phyloP scores from a whole-genome alignment of 1,140 invertebrate genomes.

The Belonocnema kinseyi region DNA sequence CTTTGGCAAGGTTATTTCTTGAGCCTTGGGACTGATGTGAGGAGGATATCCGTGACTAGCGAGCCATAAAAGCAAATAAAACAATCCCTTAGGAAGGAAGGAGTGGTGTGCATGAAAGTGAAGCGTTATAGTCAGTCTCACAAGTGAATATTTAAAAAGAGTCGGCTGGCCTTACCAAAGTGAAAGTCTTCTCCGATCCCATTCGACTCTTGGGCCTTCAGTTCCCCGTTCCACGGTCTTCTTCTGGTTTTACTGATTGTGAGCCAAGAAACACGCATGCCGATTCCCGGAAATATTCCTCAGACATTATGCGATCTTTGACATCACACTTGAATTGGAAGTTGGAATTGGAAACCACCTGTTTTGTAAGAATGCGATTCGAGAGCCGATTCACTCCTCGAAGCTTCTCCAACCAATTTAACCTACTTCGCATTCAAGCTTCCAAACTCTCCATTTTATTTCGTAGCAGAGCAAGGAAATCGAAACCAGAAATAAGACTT shows the following conservation, averaged over 20 bases:
- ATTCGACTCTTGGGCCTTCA: neutral
- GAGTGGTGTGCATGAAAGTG: constrained; percentile 58
- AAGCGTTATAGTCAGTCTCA: constrained; percentile 51
- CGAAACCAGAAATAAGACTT: no score
- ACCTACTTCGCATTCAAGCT: no score
- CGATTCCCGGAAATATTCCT: neutral
- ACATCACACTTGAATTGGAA: neutral
- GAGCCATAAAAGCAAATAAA: no score
- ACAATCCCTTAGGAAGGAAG: neutral
- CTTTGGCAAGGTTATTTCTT: no score
- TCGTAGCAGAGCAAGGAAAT: no score
- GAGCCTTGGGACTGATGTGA: no score
- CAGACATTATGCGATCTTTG: constrained; percentile 15
- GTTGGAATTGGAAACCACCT: neutral
- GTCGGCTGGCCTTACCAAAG: constrained; percentile 58
- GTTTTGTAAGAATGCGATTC: neutral
- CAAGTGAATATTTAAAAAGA: constrained; percentile 61
- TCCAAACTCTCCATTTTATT: no score
- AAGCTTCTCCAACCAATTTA: neutral
- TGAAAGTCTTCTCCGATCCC: constrained; percentile 55
- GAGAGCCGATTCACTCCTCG: neutral
- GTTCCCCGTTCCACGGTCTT: constrained; percentile 19
- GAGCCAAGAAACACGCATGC: constrained; percentile 5
- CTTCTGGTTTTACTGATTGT: neutral
- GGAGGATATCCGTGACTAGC: neutral